phyloP scores from a whole-genome alignment of 2,888 invertebrate genomes.

The Eupsilia transversa region DNA sequence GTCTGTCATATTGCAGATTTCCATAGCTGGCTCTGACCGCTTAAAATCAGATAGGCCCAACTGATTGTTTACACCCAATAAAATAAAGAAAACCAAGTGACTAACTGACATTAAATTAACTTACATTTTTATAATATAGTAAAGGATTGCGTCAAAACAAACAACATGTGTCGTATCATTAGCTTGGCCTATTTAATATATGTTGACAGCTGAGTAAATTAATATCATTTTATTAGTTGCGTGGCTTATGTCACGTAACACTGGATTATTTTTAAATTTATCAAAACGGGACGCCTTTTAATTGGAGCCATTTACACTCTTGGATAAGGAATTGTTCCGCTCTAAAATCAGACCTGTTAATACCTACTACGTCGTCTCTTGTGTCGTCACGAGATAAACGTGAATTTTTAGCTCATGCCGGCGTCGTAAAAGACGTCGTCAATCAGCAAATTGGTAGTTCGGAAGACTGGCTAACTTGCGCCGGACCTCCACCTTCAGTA shows the following conservation, averaged over 20 bases:
- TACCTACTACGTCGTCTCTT: not conserved
- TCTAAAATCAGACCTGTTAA: slow-evolving; percentile 10
- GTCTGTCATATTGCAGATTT: not conserved
- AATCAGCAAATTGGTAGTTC: not conserved
- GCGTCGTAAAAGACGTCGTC: not conserved
- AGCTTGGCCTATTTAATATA: slow-evolving; percentile 60
- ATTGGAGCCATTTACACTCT: slow-evolving; percentile 5
- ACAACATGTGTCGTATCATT: slow-evolving; percentile 58
- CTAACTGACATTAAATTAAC: not conserved
- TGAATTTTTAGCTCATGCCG: not conserved
- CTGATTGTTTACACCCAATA: not conserved
- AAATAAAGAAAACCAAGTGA: slow-evolving; percentile 18
- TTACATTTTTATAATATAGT: slow-evolving; percentile 24
- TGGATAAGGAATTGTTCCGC: slow-evolving; percentile 20
- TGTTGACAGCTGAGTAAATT: slow-evolving; percentile 61
- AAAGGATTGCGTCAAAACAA: slow-evolving; percentile 58
- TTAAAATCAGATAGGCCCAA: not conserved
- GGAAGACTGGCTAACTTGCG: not conserved
- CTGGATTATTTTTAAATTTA: slow-evolving; percentile 24
- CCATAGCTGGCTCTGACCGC: not conserved
- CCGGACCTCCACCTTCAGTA: not conserved
- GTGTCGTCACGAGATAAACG: not conserved
- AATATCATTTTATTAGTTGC: slow-evolving; percentile 49
- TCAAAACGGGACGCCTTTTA: slow-evolving; percentile 12
- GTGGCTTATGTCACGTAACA: slow-evolving; percentile 45